A percentile compares a stretch with the other conserved stretches of the same genome.
These are phyloP conservation scores for Rotaria socialis DNA, from an alignment of 2,888 invertebrate genomes.

Conservation along the genomic window DNA sequence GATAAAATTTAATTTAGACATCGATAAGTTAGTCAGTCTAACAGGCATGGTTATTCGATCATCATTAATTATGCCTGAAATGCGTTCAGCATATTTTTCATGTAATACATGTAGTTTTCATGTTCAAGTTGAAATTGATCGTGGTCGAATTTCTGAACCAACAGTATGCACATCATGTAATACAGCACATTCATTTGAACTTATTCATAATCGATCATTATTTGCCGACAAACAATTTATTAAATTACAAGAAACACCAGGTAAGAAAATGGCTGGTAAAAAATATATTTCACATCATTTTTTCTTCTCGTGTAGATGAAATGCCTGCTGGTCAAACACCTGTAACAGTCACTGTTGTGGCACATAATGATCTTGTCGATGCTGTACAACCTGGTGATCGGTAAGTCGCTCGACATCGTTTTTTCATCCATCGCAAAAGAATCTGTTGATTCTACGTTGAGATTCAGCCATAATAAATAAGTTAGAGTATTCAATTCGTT, in stretches of 20 bases:
- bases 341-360: slow-evolving; percentile 82
- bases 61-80: slow-evolving; percentile 90
- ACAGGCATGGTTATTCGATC: slow-evolving; percentile 94
- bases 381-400: slow-evolving; percentile 86
- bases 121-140: slow-evolving; percentile 79
- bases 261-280: background rate
- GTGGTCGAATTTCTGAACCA: slow-evolving; percentile 90
- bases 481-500: too few species aligned
- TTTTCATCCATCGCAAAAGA: too few species aligned
- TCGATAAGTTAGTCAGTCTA: slow-evolving; percentile 92
- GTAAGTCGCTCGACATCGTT: slow-evolving; percentile 28
- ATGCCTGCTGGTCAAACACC: slow-evolving; percentile 99
- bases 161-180: slow-evolving; percentile 87
- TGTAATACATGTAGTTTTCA: slow-evolving; percentile 84
- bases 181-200: slow-evolving; percentile 79
- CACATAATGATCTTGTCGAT: slow-evolving; percentile 94
- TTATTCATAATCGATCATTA: slow-evolving; percentile 89
- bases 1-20: slow-evolving; percentile 68
- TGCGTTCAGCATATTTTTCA: slow-evolving; percentile 91
- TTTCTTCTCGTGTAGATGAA: slow-evolving; percentile 67
- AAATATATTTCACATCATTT: slow-evolving; percentile 61
- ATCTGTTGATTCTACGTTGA: too few species aligned
- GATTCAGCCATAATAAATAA: too few species aligned
- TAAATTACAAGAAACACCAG: slow-evolving; percentile 90
- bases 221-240: slow-evolving; percentile 96